Evolutionary conservation across 2,888 invertebrate genomes (phyloP).

Genomic region (Yponomeuta evonymella): DNA sequence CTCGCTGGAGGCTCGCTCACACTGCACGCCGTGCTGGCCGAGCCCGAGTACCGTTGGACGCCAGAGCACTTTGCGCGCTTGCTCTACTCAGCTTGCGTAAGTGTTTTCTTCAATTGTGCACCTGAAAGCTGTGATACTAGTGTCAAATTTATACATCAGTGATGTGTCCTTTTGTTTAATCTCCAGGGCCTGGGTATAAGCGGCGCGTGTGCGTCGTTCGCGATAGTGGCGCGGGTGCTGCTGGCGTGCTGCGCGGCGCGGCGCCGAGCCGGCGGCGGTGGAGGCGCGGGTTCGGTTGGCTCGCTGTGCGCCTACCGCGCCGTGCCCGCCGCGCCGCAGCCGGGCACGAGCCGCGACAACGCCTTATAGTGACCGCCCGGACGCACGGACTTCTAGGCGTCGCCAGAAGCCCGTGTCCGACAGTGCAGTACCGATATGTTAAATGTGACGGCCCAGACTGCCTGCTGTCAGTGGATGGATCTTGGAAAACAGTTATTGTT

Average conservation of each 20-base stretch:
- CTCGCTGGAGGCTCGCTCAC: constrained; percentile 39
- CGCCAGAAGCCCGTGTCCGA: neutral
- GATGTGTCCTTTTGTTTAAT: constrained; percentile 10
- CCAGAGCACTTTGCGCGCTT: constrained; percentile 30
- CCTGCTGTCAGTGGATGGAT: neutral
- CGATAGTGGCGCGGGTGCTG: constrained; percentile 26
- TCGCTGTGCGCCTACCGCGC: constrained; percentile 33
- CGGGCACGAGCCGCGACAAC: constrained; percentile 38
- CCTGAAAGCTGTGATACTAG: too few relatives aligned
- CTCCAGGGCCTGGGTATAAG: constrained; percentile 37
- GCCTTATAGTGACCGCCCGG: constrained; percentile 58
- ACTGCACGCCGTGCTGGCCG: constrained; percentile 41
- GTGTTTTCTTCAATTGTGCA: constrained; percentile 14
- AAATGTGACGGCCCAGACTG: neutral
- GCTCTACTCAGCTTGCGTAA: constrained; percentile 36
- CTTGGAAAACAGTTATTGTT: neutral
- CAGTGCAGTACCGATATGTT: neutral
- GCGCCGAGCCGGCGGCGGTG: constrained; percentile 20
- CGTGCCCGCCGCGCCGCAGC: constrained; percentile 28
- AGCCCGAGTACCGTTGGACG: constrained; percentile 36
- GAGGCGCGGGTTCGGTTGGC: constrained; percentile 12
- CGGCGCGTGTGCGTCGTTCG: constrained; percentile 28
- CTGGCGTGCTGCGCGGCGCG: constrained; percentile 21
- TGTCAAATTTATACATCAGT: neutral
- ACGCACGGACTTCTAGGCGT: constrained; percentile 35